Base-by-base conservation (phyloP, 2,113 vertebrate genomes). In the Perca flavescens region DNA sequence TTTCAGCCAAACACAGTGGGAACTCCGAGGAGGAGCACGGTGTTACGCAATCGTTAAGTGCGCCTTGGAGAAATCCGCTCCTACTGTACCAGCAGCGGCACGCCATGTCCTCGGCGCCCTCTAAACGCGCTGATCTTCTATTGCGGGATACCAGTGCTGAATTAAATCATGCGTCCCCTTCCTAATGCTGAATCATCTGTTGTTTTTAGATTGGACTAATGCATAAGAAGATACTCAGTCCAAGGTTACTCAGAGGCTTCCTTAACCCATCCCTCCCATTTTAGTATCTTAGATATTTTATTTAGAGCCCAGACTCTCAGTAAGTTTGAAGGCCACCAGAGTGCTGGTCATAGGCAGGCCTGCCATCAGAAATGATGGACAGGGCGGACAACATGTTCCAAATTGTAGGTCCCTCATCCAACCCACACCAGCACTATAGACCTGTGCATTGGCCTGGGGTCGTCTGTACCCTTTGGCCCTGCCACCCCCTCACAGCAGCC, bases 31-130 rank as follows among this genome's bases (percentile, higher is more conserved):
- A 25, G 79, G 79, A 58, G 36, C 19, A 58, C 36, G 25, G 28
- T 57, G 87, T 94, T 94, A 92, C 77, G 92, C 88, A 93, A 94
- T 84, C 88, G 79, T 78, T 88, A 86, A 90, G 63, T 87, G 88
- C 64, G 82, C 60, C 74, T 66, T 43, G 83, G 69, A 89, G 89
- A 94, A 93, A 94, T 92, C 90, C 89, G 64, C 74, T 89, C 68
- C 65, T 53, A 14, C 40, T 43, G 40, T 43, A 43, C 68, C 88
- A 68, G 47, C 79, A 47, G 73, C 77, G 21, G 73, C 85, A 73
- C 82, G 84, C 71, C 80, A 90, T 89, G 93, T 93, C 92, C 93
- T 73, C 71, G 15, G 82, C 87, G 92, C 81, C 91, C 93, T 94
- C 92, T 82, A 93, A 93, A 88, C 53, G 66, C 82, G 22, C 52